These are phyloP conservation scores for Trididemnum nubilum DNA, from an alignment of 23 tunicate genomes.

Conservation along the genomic window DNA sequence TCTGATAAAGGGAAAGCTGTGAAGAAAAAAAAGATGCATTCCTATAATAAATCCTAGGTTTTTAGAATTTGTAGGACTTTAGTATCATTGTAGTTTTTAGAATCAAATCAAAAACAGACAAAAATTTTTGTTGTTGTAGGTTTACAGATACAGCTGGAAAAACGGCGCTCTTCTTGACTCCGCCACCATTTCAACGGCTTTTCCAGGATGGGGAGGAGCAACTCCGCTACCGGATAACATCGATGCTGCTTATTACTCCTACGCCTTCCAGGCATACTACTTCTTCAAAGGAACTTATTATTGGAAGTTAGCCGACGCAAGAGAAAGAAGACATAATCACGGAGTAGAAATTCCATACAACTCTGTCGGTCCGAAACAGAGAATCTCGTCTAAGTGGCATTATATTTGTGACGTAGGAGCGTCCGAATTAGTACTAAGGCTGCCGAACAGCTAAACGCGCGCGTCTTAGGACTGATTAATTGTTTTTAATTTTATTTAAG, in stretches of 20 bases:
- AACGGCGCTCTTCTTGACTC: background rate
- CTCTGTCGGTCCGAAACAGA: conserved; percentile 65
- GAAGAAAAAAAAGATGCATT: too few species aligned
- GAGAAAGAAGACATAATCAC: conserved; percentile 42
- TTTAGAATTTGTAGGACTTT: too few species aligned
- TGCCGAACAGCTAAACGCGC: conserved; percentile 36
- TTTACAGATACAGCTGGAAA: conserved; percentile 64
- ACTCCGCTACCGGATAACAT: conserved; percentile 52
- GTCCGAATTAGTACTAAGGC: conserved; percentile 60
- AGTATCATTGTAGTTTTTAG: too few species aligned
- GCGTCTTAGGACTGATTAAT: background rate
- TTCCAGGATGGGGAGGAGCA: conserved; percentile 84
- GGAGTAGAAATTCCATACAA: conserved; percentile 48
- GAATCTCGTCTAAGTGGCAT: conserved; percentile 59
- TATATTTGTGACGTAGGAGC: conserved; percentile 80
- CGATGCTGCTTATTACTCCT: conserved; percentile 82
- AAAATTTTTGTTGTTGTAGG: too few species aligned
- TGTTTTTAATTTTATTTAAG: conserved; percentile 9
- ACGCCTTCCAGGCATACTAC: conserved; percentile 57
- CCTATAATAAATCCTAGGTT: too few species aligned
- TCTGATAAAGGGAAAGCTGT: too few species aligned
- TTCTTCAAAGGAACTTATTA: conserved; percentile 67
- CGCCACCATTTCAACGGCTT: conserved; percentile 27
- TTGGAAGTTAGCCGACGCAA: conserved; percentile 79
- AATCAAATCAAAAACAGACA: too few species aligned